Evolutionary conservation across 2,113 vertebrate genomes (phyloP).

Genomic region (Puma concolor): DNA sequence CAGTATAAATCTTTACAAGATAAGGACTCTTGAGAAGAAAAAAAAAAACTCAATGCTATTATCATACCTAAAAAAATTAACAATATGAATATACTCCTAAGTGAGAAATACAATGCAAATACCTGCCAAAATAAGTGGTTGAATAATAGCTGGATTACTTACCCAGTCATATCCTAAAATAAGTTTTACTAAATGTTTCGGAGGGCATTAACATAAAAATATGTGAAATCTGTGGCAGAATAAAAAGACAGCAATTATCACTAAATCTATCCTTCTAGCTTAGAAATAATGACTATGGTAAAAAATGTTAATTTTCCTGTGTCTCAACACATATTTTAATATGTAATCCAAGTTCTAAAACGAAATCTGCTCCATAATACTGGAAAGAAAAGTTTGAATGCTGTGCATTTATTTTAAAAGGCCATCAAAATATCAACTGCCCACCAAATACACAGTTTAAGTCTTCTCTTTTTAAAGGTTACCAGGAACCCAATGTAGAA

Average conservation of each 20-base stretch:
- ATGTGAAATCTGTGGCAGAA: not conserved
- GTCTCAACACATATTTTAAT: not conserved
- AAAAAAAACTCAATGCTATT: not conserved
- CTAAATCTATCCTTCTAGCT: not conserved
- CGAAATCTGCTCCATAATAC: not conserved
- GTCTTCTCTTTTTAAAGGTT: not conserved
- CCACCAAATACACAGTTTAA: not conserved
- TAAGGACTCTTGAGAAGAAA: not conserved
- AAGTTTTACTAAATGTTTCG: not conserved
- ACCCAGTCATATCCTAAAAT: not conserved
- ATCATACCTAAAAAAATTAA: not conserved
- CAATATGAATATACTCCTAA: not conserved
- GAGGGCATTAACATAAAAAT: constrained; percentile 3
- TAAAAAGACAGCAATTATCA: constrained; percentile 1
- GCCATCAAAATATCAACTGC: not conserved
- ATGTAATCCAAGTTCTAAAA: not conserved
- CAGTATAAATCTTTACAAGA: not conserved
- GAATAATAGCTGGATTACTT: not conserved
- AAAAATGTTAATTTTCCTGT: constrained; percentile 8
- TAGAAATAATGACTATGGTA: not conserved
- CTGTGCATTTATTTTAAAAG: not conserved
- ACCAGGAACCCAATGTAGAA: not conserved
- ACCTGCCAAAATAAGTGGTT: not conserved
- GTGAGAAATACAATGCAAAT: constrained; percentile 21
- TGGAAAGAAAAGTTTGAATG: constrained; percentile 4